Evolutionary conservation across 2,797 vertebrate species (phyloP).

Genomic region (Bradypodion pumilum): DNA sequence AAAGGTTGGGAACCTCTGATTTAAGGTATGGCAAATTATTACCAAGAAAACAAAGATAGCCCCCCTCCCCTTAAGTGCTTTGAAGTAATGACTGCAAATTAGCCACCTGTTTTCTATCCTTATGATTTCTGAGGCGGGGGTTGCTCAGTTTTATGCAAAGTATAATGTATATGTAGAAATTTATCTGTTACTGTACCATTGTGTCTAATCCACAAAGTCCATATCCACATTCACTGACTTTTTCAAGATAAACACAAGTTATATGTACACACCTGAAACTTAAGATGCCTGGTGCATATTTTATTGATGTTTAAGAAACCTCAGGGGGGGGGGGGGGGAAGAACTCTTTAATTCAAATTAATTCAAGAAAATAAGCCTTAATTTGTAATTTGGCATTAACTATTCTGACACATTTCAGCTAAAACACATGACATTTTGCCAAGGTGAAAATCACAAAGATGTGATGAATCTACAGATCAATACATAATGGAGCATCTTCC

Average conservation of each 20-base stretch:
- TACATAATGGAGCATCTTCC: slow-evolving; percentile 32
- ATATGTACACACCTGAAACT: slow-evolving; percentile 29
- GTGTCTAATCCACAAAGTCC: background rate
- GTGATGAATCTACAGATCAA: slow-evolving; percentile 37
- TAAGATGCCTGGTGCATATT: slow-evolving; percentile 24
- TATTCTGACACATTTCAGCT: slow-evolving; percentile 19
- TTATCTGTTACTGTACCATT: background rate
- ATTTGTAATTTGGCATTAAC: slow-evolving; percentile 53
- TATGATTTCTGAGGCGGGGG: too few relatives aligned
- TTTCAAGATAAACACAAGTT: slow-evolving; percentile 25
- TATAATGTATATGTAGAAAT: background rate
- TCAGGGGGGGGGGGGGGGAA: slow-evolving; percentile 45
- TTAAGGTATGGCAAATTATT: too few relatives aligned
- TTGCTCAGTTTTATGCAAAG: background rate
- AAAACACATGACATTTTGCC: slow-evolving; percentile 28
- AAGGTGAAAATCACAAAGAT: slow-evolving; percentile 46
- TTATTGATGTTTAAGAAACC: slow-evolving; percentile 32
- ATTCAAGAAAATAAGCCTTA: slow-evolving; percentile 34
- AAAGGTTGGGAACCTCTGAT: too few relatives aligned
- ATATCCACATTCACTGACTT: slow-evolving; percentile 23
- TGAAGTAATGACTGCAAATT: background rate
- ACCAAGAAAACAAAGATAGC: background rate
- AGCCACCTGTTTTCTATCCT: too few relatives aligned
- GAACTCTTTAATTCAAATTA: slow-evolving; percentile 41
- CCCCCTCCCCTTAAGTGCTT: background rate